These are phyloP conservation scores for Pheosia gnoma DNA, from an alignment of 2,888 invertebrate species.

Conservation along the genomic window DNA sequence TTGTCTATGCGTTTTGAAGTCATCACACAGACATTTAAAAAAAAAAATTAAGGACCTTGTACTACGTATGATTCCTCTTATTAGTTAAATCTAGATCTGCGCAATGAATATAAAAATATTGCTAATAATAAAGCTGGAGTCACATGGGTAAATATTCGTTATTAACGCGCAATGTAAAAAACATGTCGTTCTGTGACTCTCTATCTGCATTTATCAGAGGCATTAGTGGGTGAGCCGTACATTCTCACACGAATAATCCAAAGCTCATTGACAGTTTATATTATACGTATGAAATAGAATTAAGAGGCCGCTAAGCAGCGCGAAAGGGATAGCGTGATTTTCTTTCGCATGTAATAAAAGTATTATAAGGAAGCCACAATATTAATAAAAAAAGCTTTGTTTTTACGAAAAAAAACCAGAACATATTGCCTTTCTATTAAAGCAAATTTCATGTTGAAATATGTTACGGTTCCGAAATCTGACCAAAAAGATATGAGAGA, in stretches of 20 bases:
- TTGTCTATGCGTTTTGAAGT: not conserved
- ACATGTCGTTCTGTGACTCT: slow-evolving; percentile 9
- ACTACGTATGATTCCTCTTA: not conserved
- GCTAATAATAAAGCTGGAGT: slow-evolving; percentile 30
- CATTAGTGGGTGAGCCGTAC: slow-evolving; percentile 20
- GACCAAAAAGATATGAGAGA: too few species aligned
- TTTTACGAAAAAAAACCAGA: too few species aligned
- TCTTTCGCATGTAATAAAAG: too few species aligned
- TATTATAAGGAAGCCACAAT: too few species aligned
- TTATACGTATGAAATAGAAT: slow-evolving; percentile 17
- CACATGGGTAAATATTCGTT: slow-evolving; percentile 23
- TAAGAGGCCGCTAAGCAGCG: not conserved
- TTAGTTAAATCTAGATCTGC: slow-evolving; percentile 9
- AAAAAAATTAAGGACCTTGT: not conserved
- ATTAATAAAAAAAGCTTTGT: too few species aligned
- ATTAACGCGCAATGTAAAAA: slow-evolving; percentile 19
- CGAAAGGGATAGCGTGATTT: too few species aligned
- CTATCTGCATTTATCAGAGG: slow-evolving; percentile 25
- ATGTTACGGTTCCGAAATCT: too few species aligned
- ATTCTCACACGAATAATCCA: slow-evolving; percentile 23
- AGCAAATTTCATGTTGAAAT: too few species aligned
- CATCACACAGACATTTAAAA: too few species aligned
- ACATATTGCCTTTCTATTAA: too few species aligned
- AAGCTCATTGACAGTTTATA: slow-evolving; percentile 25
- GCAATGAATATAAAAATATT: slow-evolving; percentile 16